Base-by-base conservation (phyloP, 2,888 invertebrate genomes). In the Colostygia pectinataria region DNA sequence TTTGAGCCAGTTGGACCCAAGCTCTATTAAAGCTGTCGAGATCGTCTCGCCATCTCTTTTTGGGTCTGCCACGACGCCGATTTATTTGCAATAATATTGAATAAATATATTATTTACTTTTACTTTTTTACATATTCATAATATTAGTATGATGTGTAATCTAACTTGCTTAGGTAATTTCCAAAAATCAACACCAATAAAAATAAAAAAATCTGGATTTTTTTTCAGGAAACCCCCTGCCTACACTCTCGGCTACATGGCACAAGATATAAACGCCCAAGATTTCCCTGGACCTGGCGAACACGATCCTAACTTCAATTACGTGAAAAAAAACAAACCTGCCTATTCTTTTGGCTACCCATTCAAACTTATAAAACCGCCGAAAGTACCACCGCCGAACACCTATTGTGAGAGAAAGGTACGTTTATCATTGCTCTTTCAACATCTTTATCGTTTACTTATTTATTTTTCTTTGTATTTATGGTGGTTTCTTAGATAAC, bases 371-470 rank as follows among this genome's bases (percentile, higher is more conserved):
- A 2, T 53, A 1, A 59, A 52, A 36, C 62, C 59, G 9, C 46
- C 53, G 3, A 59, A 61, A 28, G 50, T 55, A 12, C 87, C 87
- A 8, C 63, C 84, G 0, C 83, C 86, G 0, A 84, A 84, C 58
- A 59, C 66, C 1, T 86, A 88, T 56, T 88, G 86, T 59, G 76
- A 82, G 58, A 83, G 80, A 68, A 86, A 81, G 82, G 88, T 51
- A 39, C n/a, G n/a, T 34, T 23, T 20, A 36, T 20, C 20, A 28
- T 28, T 9, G 14, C 27, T 23, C 9, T 42, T 33, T 14, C 9
- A n/a, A 8, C 5, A 8, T 1, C 18, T 6, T 10, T 20, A 18
- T 6, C 10, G 20, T 20, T 20, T 6, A 1, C 4, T 2, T 20
- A 6, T 6, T 20, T 20, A 20, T 20, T 20, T 20, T 20, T 20